A percentile compares a stretch with the other conserved stretches of the same genome.
phyloP scores from a whole-genome alignment of 2,113 vertebrate species.

The Macquaria ambigua region DNA sequence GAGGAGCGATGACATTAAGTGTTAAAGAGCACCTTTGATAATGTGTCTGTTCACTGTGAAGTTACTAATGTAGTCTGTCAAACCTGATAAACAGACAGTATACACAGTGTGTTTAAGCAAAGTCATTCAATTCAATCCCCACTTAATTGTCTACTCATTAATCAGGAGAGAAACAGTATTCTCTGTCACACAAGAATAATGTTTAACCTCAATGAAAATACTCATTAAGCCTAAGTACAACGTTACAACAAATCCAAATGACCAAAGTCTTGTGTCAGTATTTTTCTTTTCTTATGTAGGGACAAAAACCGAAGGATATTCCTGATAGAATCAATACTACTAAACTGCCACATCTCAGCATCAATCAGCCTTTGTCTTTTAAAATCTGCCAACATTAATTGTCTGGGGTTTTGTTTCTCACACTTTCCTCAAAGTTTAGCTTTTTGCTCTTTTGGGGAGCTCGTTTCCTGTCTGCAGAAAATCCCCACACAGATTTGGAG shows the following conservation, averaged over 20 bases:
- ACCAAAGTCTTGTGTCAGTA: neutral
- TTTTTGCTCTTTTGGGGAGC: neutral
- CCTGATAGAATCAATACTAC: neutral
- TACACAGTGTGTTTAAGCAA: neutral
- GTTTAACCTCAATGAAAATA: no score
- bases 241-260: neutral
- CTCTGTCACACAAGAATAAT: neutral
- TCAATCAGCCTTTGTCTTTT: neutral
- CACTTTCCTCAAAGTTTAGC: neutral
- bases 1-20: no score
- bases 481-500: neutral
- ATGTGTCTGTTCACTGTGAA: neutral
- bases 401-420: no score
- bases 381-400: neutral
- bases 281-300: neutral
- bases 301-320: neutral
- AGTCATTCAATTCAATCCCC: neutral
- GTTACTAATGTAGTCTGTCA: neutral
- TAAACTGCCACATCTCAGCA: neutral
- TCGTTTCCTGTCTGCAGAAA: no score
- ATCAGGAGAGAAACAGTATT: neutral
- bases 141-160: neutral
- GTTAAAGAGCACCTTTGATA: neutral
- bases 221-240: neutral
- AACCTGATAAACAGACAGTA: neutral